Evolutionary conservation across 2,113 vertebrate species (phyloP), one percentile per base, ranked within the genome.

Genomic region (Myxocyprinus asiaticus): DNA sequence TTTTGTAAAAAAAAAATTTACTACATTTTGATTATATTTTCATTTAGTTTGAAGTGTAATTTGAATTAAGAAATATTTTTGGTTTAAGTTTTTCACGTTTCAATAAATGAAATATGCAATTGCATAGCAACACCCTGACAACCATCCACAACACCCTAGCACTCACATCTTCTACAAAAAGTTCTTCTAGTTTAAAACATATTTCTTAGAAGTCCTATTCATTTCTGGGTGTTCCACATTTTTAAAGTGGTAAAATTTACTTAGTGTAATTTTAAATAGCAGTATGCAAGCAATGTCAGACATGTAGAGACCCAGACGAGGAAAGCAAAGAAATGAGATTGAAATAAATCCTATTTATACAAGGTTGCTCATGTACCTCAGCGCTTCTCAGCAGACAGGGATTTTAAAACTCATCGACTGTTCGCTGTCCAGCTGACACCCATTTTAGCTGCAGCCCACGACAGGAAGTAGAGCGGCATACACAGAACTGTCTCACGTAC

Each of bases 381-480:
- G 61, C 14, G 62, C 86, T 89, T 85, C 86, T 82, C 89, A 83
- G 85, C 88, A 89, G 86, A 70, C 77, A 5, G 45, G 44, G 88
- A 91, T 90, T 90, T 92, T 92, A 90, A 92, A 90, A 87, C 22
- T 1, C 87, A 86, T 48, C 80, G 84, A 87, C 87, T 87, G 50
- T 74, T 45, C 2, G 86, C 88, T 87, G 86, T 91, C 88, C 89
- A 85, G 86, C 90, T 91, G 90, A 91, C 88, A 88, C 90, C 88
- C 86, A 86, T 91, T 92, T 91, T 88, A 88, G 87, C 82, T 51
- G 74, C 4, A 7, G 59, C 59, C 59, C 72, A 7, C 48, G 12
- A 55, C 50, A 51, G 43, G 4, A 51, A 33, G 22, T 33, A 33
- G 1, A 33, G 22, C 22, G 3, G 22, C 22, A 33, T 33, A 33